Conservation (phyloP, 1,140 invertebrate genomes). For the Andricus grossulariae region DNA sequence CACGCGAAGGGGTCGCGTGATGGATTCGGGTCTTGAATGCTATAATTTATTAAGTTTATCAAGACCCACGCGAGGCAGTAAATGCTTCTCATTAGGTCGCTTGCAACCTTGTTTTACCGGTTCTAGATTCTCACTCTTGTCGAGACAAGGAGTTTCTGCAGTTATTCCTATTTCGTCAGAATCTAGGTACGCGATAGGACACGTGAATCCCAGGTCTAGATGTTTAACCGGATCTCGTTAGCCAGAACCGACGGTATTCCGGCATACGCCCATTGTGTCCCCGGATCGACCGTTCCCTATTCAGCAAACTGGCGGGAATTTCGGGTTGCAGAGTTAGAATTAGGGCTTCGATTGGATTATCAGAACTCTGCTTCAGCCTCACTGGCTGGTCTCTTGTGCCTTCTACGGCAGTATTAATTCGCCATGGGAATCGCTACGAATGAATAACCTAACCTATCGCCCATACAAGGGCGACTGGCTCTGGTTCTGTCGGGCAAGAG, state of each 20-base stretch:
- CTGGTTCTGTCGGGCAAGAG: slow-evolving; percentile 46
- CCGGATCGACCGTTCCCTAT: slow-evolving; percentile 67
- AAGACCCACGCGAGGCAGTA: slow-evolving; percentile 50
- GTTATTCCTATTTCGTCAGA: background rate
- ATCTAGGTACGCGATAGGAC: slow-evolving; percentile 4
- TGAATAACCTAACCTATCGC: slow-evolving; percentile 48
- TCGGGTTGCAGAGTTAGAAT: slow-evolving; percentile 74
- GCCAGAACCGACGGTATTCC: slow-evolving; percentile 51
- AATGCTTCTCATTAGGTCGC: background rate
- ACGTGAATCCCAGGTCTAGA: slow-evolving; percentile 46
- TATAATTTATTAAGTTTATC: slow-evolving; percentile 72
- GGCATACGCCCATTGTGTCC: slow-evolving; percentile 68
- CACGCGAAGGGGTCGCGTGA: slow-evolving; percentile 60
- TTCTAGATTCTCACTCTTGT: background rate
- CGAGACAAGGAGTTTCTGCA: too few species aligned
- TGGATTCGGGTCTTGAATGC: slow-evolving; percentile 66
- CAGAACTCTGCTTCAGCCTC: slow-evolving; percentile 57
- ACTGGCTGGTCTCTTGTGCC: slow-evolving; percentile 61
- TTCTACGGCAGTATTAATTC: slow-evolving; percentile 62
- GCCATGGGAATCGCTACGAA: slow-evolving; percentile 55
- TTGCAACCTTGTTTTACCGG: background rate
- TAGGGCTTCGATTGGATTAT: slow-evolving; percentile 76
- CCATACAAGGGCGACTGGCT: slow-evolving; percentile 42
- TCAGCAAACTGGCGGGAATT: slow-evolving; percentile 75
- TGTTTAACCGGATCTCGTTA: slow-evolving; percentile 68